Evolutionary conservation across 1,140 invertebrate species (phyloP).

Genomic region (Andricus grossulariae): DNA sequence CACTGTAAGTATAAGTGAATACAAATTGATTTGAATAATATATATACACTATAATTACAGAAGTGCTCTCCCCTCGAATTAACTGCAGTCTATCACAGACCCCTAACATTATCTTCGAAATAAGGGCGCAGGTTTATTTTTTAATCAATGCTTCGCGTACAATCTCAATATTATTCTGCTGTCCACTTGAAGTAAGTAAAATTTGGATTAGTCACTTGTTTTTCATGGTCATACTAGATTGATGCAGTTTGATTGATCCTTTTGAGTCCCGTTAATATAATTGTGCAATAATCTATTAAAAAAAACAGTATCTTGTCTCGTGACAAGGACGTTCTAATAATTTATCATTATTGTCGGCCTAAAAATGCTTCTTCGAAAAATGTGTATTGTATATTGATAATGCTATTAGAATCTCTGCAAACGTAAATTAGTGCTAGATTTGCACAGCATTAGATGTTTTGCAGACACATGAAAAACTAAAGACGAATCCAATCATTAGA

Average conservation of each 20-base stretch:
- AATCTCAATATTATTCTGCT: not conserved
- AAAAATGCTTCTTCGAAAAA: not conserved
- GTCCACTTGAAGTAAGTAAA: not conserved
- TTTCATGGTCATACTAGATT: too few relatives aligned
- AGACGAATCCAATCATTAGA: not conserved
- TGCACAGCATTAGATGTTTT: not conserved
- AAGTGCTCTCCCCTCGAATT: too few relatives aligned
- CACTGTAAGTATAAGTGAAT: too few relatives aligned
- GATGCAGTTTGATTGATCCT: too few relatives aligned
- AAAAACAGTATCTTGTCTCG: not conserved
- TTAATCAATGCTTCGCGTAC: slow-evolving; percentile 15
- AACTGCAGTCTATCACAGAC: not conserved
- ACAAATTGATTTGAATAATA: too few relatives aligned
- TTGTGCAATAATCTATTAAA: not conserved
- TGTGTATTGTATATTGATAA: not conserved
- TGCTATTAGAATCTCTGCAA: not conserved
- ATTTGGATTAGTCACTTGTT: too few relatives aligned
- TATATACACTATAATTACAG: too few relatives aligned
- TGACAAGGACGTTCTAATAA: not conserved
- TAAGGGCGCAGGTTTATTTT: slow-evolving; percentile 26
- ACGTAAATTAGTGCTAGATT: not conserved
- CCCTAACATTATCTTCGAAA: not conserved
- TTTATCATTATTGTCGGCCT: not conserved
- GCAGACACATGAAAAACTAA: not conserved
- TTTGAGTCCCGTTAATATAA: not conserved